Base-by-base conservation (phyloP, 1,140 invertebrate genomes). In the Psilanteris sp. region DNA sequence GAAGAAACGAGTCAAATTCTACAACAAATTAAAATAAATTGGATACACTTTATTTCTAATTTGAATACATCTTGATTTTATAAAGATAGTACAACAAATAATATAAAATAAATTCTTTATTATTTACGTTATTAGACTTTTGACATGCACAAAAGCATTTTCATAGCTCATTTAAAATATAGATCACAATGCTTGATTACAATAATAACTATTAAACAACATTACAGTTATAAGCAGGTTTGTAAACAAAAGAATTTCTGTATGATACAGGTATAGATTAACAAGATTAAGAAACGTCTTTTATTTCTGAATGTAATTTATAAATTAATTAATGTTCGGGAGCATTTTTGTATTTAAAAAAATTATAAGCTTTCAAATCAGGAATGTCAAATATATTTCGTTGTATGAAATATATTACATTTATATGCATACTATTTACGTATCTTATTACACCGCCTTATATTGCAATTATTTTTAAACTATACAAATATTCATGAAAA, bases 71-170 rank as follows among this genome's bases (percentile, higher is more conserved):
- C 8, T 37, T 48, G 14, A 61, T 61, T 46, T 6, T 2, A 36
- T 29, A 62, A 62, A 41, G 41, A 39, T 41, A 64, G 44, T 32
- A 64, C 26, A 64, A 64, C 32, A 32, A 64, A 41, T 32, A 43
- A 27, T 50, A 26, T 16, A 41, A 62, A 52, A 36, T 64, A 15
- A 29, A 50, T 62, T 37, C 34, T 32, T 48, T 50, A 14, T 39
- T 50, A n/a, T n/a, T n/a, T n/a, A n/a, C n/a, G n/a, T 39, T 24
- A 39, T 50, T 3, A 18, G 39, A 31, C 14, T 3, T 31, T 48
- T 24, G 22, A 27, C 13, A 36, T 37, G 57, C 43, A 62, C 43
- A 62, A 62, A 62, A 9, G 57, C 57, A 50, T 62, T 50, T 48
- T 62, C 50, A 37, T 61, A 61, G 41, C 41, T 27, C 44, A 39